These are phyloP conservation scores for Setipinna tenuifilis DNA, from an alignment of 2,797 vertebrate species.

Conservation along the genomic window DNA sequence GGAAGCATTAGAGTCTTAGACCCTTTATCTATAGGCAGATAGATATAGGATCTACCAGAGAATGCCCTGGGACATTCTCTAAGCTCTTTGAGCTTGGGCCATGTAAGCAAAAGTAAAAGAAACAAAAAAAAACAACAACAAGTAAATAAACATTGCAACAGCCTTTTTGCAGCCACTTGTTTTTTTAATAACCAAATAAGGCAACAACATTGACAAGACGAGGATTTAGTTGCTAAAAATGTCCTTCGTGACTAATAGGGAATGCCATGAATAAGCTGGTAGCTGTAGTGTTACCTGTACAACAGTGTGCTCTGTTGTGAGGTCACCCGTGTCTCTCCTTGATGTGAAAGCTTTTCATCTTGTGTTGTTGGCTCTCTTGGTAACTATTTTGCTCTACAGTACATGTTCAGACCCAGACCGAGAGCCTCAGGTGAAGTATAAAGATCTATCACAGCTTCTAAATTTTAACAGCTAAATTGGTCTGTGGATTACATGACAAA, in stretches of 20 bases:
- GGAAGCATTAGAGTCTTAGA: constrained; percentile 56
- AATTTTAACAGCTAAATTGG: background rate
- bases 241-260: background rate
- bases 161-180: constrained; percentile 6
- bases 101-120: constrained; percentile 51
- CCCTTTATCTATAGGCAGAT: constrained; percentile 67
- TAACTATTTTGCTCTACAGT: background rate
- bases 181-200: background rate
- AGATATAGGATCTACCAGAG: constrained; percentile 60
- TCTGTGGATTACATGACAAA: background rate
- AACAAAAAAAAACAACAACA: background rate
- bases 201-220: background rate
- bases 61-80: constrained; percentile 56
- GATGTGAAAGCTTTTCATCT: background rate
- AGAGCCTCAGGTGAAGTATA: background rate
- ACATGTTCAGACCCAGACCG: background rate
- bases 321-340: background rate
- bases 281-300: background rate
- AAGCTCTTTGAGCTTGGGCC: constrained; percentile 52
- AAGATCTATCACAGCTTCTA: background rate
- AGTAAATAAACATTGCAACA: constrained; percentile 1
- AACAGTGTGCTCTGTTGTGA: background rate
- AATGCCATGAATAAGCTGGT: background rate
- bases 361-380: background rate
- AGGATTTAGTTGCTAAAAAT: background rate